These are phyloP conservation scores for Dynastes grantii DNA, from an alignment of 2,888 invertebrate species.

Conservation along the genomic window DNA sequence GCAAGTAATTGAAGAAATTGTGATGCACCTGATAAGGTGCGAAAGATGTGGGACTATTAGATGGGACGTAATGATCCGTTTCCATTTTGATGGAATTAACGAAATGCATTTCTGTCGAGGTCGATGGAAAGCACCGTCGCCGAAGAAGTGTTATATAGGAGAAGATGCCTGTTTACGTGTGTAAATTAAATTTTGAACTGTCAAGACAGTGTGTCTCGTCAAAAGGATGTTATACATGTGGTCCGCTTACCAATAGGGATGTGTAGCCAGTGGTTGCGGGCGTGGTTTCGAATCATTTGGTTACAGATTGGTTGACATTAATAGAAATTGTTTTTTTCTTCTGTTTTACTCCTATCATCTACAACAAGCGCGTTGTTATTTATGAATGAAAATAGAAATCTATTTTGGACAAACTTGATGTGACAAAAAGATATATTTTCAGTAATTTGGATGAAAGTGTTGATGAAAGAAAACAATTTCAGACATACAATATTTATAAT, in stretches of 20 bases:
- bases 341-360: background rate
- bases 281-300: constrained; percentile 56
- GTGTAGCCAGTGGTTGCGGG: constrained; percentile 58
- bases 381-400: constrained; percentile 27
- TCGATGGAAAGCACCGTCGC: background rate
- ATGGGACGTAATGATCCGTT: constrained; percentile 56
- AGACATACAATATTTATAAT: too few relatives aligned
- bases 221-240: constrained; percentile 59
- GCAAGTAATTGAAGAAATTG: constrained; percentile 49
- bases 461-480: too few relatives aligned
- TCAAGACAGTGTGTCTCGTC: constrained; percentile 39
- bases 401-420: too few relatives aligned
- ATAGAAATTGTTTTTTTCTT: constrained; percentile 27
- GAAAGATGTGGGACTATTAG: constrained; percentile 52
- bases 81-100: constrained; percentile 59
- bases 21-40: constrained; percentile 39
- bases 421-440: too few relatives aligned
- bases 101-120: constrained; percentile 56
- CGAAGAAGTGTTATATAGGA: background rate
- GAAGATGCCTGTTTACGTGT: constrained; percentile 21
- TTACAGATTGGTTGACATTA: constrained; percentile 48
- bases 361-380: constrained; percentile 27
- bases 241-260: constrained; percentile 59
- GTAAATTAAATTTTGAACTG: constrained; percentile 43
- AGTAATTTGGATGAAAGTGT: too few relatives aligned